A percentile compares a stretch with the other conserved stretches of the same genome.
Evolutionary conservation across 2,113 vertebrate genomes (phyloP).

Genomic region (Datnioides undecimradiatus): DNA sequence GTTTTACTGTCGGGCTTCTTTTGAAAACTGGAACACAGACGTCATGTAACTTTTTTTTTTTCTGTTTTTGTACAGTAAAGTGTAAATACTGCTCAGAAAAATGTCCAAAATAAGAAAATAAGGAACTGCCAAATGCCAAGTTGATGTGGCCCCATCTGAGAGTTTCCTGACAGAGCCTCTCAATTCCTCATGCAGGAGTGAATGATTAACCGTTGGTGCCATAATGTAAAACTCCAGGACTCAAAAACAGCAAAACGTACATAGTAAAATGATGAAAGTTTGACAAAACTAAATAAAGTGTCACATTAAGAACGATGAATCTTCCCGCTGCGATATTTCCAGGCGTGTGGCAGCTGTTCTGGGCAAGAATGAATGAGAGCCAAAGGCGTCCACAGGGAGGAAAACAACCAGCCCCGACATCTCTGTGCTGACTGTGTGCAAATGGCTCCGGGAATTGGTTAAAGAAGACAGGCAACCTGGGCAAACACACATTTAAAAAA

Average conservation of each 20-base stretch:
- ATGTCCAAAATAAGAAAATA: neutral
- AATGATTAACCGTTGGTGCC: neutral
- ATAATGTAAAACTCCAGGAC: neutral
- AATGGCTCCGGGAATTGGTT: neutral
- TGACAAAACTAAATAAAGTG: neutral
- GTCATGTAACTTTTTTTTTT: no score
- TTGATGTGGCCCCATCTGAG: neutral
- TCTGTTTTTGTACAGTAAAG: neutral
- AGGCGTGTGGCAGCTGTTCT: neutral
- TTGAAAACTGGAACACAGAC: neutral
- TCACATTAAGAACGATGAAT: neutral
- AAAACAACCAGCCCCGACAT: neutral
- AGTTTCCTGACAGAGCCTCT: neutral
- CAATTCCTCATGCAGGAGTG: neutral
- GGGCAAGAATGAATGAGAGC: neutral
- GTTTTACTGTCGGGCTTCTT: neutral
- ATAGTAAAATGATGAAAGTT: neutral
- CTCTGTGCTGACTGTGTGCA: constrained; percentile 8
- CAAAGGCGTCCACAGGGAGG: neutral
- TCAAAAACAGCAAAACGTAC: neutral
- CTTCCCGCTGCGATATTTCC: neutral
- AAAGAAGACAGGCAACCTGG: neutral
- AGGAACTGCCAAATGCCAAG: neutral
- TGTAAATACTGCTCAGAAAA: neutral
- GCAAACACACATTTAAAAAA: neutral